Evolutionary conservation across 2,113 vertebrate genomes (phyloP).

Genomic region (Saccopteryx leptura): DNA sequence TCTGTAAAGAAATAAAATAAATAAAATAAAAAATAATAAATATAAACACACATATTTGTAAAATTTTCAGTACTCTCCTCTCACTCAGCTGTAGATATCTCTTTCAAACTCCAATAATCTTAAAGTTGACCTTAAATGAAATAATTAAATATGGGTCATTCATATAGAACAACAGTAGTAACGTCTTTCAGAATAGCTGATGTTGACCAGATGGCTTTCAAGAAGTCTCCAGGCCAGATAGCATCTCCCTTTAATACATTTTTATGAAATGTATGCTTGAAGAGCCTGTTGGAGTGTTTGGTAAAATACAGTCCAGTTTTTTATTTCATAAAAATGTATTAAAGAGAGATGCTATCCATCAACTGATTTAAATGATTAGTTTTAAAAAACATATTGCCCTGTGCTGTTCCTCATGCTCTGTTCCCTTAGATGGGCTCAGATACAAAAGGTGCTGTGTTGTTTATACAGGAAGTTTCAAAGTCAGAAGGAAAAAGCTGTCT

Average conservation of each 20-base stretch:
- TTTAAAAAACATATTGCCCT: too few relatives aligned
- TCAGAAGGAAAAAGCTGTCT: not conserved
- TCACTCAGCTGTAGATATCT: not conserved
- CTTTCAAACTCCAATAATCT: not conserved
- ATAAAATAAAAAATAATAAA: not conserved
- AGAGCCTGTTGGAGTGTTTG: not conserved
- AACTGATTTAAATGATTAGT: not conserved
- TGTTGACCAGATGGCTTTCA: not conserved
- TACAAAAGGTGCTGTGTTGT: not conserved
- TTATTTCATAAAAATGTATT: not conserved
- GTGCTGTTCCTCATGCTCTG: not conserved
- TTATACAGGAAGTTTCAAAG: not conserved
- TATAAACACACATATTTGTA: not conserved
- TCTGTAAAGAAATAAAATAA: too few relatives aligned
- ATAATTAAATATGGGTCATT: not conserved
- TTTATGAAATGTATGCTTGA: not conserved
- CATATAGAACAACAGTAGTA: not conserved
- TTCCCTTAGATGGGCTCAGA: not conserved
- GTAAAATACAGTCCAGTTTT: not conserved
- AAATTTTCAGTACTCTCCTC: not conserved
- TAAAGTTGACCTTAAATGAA: not conserved
- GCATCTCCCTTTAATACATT: too few relatives aligned
- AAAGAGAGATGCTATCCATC: not conserved
- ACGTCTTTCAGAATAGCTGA: not conserved
- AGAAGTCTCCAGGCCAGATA: not conserved